Evolutionary conservation across 2,888 invertebrate genomes (phyloP).

Genomic region (Parnassius orleans): DNA sequence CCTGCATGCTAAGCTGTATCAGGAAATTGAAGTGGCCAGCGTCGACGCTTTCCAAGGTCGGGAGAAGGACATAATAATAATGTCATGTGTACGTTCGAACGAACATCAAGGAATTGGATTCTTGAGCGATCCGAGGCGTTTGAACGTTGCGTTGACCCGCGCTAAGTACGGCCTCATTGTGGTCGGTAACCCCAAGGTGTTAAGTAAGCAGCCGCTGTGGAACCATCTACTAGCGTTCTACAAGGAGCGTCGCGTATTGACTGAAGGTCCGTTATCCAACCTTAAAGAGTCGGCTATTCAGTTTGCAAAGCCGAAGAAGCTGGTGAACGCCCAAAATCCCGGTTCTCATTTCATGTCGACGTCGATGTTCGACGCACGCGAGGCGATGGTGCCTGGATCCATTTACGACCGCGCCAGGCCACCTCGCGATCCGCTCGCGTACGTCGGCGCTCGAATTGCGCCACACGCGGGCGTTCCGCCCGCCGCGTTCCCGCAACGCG

Average conservation of each 20-base stretch:
- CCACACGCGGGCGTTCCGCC: conserved; percentile 94
- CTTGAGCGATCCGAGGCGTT: conserved; percentile 96
- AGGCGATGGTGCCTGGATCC: conserved; percentile 96
- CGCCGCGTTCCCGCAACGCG: conserved; percentile 96
- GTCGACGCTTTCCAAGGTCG: conserved; percentile 99
- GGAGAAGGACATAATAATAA: conserved; percentile 99
- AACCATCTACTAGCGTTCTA: conserved; percentile 98
- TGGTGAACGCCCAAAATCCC: conserved; percentile 96
- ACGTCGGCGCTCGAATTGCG: conserved; percentile 92
- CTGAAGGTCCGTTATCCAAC: conserved; percentile 98
- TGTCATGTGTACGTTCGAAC: conserved; percentile 99
- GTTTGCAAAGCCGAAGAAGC: conserved; percentile 97
- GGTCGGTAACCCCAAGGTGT: conserved; percentile 99
- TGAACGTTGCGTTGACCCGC: conserved; percentile 98
- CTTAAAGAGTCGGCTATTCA: conserved; percentile 97
- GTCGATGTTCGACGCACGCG: conserved; percentile 97
- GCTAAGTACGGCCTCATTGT: conserved; percentile 99
- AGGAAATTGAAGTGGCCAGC: conserved; percentile 99
- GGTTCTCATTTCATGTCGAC: conserved; percentile 99
- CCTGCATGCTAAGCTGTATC: conserved; percentile 96
- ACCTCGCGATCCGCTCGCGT: conserved; percentile 95
- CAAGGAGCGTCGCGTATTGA: conserved; percentile 97
- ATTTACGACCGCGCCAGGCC: conserved; percentile 92
- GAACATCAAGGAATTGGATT: conserved; percentile 99
- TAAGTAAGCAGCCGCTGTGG: conserved; percentile 99